Percentiles rank a stretch among this genome's conserved stretches.
These are phyloP conservation scores for Poeciliopsis turrubarensis DNA, from an alignment of 2,113 vertebrate genomes.

Conservation along the genomic window DNA sequence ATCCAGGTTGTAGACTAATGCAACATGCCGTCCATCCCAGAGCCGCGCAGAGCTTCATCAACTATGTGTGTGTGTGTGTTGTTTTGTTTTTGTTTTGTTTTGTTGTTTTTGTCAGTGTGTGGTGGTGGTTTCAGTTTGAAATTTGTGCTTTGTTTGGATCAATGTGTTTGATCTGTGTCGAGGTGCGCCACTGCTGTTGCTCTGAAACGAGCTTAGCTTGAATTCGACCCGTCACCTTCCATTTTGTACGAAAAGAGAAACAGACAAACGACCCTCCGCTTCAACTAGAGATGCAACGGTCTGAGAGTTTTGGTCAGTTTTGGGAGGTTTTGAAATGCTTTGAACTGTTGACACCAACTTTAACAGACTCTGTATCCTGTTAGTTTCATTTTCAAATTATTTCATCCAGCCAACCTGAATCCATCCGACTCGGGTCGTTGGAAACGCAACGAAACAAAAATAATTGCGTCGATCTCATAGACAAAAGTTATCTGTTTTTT, in stretches of 20 bases:
- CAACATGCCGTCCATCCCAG: constrained; percentile 64
- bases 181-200: constrained; percentile 70
- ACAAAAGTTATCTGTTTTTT: no score
- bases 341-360: no score
- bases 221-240: constrained; percentile 49
- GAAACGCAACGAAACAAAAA: no score
- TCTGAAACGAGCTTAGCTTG: constrained; percentile 44
- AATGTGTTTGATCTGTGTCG: constrained; percentile 68
- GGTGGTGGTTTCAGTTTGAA: constrained; percentile 12
- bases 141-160: constrained; percentile 46
- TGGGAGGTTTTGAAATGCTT: no score
- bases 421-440: no score
- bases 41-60: constrained; percentile 66
- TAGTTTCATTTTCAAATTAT: neutral
- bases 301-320: neutral
- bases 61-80: constrained; percentile 41
- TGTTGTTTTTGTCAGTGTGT: constrained; percentile 13
- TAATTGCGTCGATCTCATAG: no score
- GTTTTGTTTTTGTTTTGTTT: constrained; percentile 18
- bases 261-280: neutral
- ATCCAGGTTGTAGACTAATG: constrained; percentile 73
- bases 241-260: constrained; percentile 49
- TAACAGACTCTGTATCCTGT: neutral
- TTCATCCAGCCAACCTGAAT: no score
- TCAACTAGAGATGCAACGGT: neutral